Percentiles rank a stretch among this genome's conserved stretches.
These are phyloP conservation scores for Drosophila cognata DNA, from an alignment of 2,888 invertebrate species.

Conservation along the genomic window DNA sequence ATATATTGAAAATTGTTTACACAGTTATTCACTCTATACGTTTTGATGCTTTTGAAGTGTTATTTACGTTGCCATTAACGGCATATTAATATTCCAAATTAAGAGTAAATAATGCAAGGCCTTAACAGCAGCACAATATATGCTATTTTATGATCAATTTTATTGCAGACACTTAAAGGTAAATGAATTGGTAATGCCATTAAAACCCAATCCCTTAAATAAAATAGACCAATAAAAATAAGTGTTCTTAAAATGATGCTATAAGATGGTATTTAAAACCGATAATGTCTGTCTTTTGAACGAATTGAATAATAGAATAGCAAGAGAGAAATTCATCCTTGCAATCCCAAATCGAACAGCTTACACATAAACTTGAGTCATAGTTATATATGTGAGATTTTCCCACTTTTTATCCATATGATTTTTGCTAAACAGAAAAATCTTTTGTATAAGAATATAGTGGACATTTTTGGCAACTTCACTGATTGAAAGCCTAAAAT, in stretches of 20 bases:
- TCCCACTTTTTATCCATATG: too few relatives aligned
- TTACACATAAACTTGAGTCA: neutral
- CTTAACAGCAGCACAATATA: constrained; percentile 19
- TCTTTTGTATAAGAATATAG: neutral
- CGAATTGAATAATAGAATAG: neutral
- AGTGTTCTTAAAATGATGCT: neutral
- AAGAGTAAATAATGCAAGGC: constrained; percentile 23
- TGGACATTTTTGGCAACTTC: neutral
- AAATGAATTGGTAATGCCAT: neutral
- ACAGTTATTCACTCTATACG: constrained; percentile 27
- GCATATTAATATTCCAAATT: constrained; percentile 50
- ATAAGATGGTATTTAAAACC: neutral
- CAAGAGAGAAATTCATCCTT: neutral
- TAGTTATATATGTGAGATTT: too few relatives aligned
- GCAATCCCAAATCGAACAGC: neutral
- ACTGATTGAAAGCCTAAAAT: neutral
- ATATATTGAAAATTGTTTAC: constrained; percentile 31
- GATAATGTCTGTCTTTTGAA: neutral
- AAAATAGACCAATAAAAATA: neutral
- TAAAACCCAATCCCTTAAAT: neutral
- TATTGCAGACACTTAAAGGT: neutral
- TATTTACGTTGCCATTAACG: constrained; percentile 56
- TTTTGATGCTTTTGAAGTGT: constrained; percentile 38
- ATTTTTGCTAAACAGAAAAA: neutral
- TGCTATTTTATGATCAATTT: constrained; percentile 7